These are phyloP conservation scores for Ascidia mentula DNA, from an alignment of 23 tunicate genomes.

Conservation along the genomic window DNA sequence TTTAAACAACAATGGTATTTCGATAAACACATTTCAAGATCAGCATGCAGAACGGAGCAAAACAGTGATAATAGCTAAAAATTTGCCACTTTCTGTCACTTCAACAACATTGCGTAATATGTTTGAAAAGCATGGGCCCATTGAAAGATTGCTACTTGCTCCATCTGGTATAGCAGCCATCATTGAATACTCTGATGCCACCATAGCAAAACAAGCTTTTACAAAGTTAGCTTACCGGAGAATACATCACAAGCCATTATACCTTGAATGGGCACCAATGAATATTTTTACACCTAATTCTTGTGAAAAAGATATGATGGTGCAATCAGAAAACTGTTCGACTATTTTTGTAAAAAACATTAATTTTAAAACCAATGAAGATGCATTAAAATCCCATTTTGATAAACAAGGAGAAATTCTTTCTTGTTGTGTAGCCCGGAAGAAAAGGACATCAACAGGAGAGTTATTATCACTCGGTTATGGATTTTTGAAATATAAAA, in stretches of 20 bases:
- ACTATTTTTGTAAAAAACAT: constrained; percentile 89
- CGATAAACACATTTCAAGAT: constrained; percentile 68
- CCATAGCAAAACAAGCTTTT: constrained; percentile 81
- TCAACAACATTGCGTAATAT: constrained; percentile 64
- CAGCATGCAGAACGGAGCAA: constrained; percentile 84
- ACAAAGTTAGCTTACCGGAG: constrained; percentile 79
- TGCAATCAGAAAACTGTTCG: neutral
- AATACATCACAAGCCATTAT: constrained; percentile 83
- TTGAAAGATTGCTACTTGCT: constrained; percentile 85
- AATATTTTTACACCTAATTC: constrained; percentile 24
- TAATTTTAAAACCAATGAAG: constrained; percentile 90
- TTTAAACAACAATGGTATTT: constrained; percentile 71
- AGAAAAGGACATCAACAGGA: constrained; percentile 59
- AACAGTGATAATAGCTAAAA: constrained; percentile 82
- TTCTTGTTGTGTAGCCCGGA: constrained; percentile 50
- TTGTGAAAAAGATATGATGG: neutral
- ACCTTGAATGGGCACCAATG: constrained; percentile 98
- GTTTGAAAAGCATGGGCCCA: constrained; percentile 71
- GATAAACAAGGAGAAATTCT: constrained; percentile 47
- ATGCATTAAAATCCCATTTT: constrained; percentile 55
- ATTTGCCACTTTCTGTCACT: constrained; percentile 80
- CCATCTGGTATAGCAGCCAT: constrained; percentile 94
- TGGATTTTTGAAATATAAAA: constrained; percentile 75
- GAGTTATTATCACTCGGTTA: constrained; percentile 90
- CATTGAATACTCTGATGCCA: constrained; percentile 65